Conservation (phyloP, 2,797 vertebrate species). For the Sebastes steindachneri region DNA sequence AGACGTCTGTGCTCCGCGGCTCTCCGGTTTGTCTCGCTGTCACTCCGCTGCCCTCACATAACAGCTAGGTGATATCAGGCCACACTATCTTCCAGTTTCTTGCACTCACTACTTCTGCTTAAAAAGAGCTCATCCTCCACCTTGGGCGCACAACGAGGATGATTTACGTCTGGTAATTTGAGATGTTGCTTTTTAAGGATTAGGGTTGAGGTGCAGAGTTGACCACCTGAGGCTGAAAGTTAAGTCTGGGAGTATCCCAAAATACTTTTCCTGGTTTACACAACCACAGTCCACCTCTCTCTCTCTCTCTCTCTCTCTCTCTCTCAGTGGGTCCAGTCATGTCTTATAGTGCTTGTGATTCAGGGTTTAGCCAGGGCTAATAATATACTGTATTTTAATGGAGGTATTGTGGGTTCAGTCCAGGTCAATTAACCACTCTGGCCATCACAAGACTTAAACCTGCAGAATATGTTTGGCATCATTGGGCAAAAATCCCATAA, state of each 20-base stretch:
- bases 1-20: constrained; percentile 3
- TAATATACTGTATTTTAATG: constrained; percentile 6
- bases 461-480: no score
- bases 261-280: constrained; percentile 51
- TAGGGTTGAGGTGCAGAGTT: constrained; percentile 1
- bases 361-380: background rate
- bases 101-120: background rate
- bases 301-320: background rate
- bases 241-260: constrained; percentile 44
- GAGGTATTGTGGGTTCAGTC: background rate
- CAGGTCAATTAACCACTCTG: background rate
- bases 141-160: background rate
- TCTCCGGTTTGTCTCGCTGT: constrained; percentile 1
- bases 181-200: constrained; percentile 56
- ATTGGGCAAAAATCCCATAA: no score
- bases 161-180: constrained; percentile 28
- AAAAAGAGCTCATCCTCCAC: background rate
- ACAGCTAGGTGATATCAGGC: constrained; percentile 20
- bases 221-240: constrained; percentile 38
- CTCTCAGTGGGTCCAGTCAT: background rate
- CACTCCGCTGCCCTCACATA: constrained; percentile 12
- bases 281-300: background rate
- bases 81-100: background rate
- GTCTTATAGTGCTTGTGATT: background rate
- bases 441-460: background rate